Evolutionary conservation across 1,140 invertebrate species (phyloP), one percentile per base, ranked within the genome.

Genomic region (Ooceraea biroi): DNA sequence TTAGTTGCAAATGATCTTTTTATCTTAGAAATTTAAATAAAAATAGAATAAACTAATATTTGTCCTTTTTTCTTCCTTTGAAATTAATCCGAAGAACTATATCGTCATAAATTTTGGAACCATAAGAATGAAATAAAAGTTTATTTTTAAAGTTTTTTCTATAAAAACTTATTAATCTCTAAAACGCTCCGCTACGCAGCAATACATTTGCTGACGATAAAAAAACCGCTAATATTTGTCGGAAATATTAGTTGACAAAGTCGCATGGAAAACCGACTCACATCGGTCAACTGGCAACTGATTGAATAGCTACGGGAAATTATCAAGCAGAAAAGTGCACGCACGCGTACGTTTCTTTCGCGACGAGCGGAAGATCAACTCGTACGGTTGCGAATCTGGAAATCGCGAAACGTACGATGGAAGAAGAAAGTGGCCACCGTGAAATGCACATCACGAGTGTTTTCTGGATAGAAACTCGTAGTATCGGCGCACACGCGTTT

Each of bases 371-470:
- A n/a, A n/a, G n/a, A n/a, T n/a, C n/a, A n/a, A 58, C 50, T 46
- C 36, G 60, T 57, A 63, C 52, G 72, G 44, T 46, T 44, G 83
- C 19, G 30, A 74, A 85, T 76, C 52, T 83, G 76, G 48, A 44
- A 89, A 84, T 78, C 72, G 72, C 19, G 66, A 57, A 36, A 55
- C 84, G 27, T 58, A 61, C 52, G 36, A 86, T 68, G 74, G 85
- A 83, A 90, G 89, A 90, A 90, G 89, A 90, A 90, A 90, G 89
- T 90, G 61, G 89, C 57, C 73, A 65, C 36, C 58, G 84, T 84
- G 82, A 88, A 90, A 90, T 84, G 83, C 77, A 57, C 58, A 80
- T 73, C 82, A 69, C 58, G 60, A 65, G 69, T 76, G 78, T 88
- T 77, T 83, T 85, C 86, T 61, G 22, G 17, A 12, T 88, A 88